A percentile compares a stretch with the other conserved stretches of the same genome.
phyloP scores from a whole-genome alignment of 2,888 invertebrate genomes.

The Xiphydria camelus region DNA sequence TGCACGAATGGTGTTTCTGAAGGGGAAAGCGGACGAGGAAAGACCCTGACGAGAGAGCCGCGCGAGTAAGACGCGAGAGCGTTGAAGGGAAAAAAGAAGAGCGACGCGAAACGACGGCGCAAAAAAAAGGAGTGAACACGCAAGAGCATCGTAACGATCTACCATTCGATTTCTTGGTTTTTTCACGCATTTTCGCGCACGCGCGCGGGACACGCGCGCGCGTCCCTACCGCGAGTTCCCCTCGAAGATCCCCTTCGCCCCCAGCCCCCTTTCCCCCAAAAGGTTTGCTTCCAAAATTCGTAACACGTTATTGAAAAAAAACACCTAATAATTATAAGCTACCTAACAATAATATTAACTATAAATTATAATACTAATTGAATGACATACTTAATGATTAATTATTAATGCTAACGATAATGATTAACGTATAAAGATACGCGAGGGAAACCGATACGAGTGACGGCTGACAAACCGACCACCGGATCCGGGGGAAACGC shows the following conservation, averaged over 20 bases:
- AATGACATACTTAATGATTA: conserved; percentile 47
- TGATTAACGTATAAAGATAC: conserved; percentile 31
- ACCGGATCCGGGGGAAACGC: conserved; percentile 48
- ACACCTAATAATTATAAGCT: conserved; percentile 54
- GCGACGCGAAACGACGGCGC: not conserved
- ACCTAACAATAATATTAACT: conserved; percentile 54
- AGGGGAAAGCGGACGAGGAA: not conserved
- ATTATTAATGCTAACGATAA: conserved; percentile 44
- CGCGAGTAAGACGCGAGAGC: too few relatives aligned
- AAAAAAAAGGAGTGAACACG: conserved; percentile 21
- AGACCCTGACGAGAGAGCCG: not conserved
- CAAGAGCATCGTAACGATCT: conserved; percentile 27
- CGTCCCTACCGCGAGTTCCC: conserved; percentile 40
- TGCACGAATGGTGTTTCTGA: not conserved
- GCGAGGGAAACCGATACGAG: conserved; percentile 49
- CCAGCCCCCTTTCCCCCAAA: conserved; percentile 32
- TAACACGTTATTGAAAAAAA: conserved; percentile 43
- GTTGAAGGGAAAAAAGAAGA: not conserved
- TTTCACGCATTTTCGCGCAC: conserved; percentile 52
- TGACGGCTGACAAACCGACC: conserved; percentile 54
- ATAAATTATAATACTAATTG: conserved; percentile 53
- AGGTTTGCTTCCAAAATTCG: conserved; percentile 56
- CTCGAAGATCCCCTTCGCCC: conserved; percentile 29
- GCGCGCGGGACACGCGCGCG: conserved; percentile 49
- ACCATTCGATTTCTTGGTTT: conserved; percentile 45